A percentile compares a stretch with the other conserved stretches of the same genome.
Evolutionary conservation across 2,113 vertebrate species (phyloP).

Genomic region (Poicephalus gulielmi): DNA sequence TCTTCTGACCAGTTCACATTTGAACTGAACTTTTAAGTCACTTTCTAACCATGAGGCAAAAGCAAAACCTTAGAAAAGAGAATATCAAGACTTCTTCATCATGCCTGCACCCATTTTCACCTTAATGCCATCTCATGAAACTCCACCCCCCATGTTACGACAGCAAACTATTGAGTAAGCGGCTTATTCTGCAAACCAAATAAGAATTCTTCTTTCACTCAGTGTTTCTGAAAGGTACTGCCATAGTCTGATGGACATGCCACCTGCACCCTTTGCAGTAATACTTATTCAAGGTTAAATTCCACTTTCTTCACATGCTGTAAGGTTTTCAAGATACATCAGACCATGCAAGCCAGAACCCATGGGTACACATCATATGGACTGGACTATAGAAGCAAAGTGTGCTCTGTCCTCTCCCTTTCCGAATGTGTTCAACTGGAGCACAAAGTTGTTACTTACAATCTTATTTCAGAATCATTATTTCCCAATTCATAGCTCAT

Average conservation of each 20-base stretch:
- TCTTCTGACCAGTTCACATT: neutral
- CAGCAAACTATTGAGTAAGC: neutral
- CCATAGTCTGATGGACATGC: neutral
- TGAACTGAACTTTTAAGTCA: neutral
- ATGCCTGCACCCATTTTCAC: neutral
- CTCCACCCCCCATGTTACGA: accelerated
- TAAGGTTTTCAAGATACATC: neutral
- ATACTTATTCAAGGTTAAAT: neutral
- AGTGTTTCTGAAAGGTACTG: neutral
- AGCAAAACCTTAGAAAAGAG: neutral
- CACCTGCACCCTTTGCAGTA: accelerated
- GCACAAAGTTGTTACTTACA: neutral
- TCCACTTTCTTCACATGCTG: neutral
- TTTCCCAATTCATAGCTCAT: neutral
- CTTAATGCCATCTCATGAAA: neutral
- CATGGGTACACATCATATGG: accelerated
- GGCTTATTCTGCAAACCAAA: neutral
- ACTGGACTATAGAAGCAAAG: neutral
- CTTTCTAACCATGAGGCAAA: neutral
- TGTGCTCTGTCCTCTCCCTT: accelerated
- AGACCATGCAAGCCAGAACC: neutral
- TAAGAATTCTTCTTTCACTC: neutral
- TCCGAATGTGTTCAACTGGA: accelerated
- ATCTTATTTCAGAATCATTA: neutral
- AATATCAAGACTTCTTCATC: neutral